phyloP scores from a whole-genome alignment of 2,797 vertebrate species.

The Anabacerthia variegaticeps region DNA sequence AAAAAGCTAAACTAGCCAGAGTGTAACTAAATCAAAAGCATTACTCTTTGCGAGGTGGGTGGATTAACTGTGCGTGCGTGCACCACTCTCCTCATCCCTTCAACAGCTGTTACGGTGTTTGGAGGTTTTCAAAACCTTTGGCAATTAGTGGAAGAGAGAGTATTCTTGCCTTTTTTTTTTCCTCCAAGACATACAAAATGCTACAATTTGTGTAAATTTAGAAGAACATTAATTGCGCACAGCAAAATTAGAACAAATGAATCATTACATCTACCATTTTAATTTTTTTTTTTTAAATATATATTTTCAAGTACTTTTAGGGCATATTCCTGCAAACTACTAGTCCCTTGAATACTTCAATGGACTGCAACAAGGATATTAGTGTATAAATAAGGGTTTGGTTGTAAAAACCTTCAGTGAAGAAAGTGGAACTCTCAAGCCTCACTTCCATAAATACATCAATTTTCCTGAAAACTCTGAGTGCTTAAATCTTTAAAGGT shows the following conservation, averaged over 20 bases:
- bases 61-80: neutral
- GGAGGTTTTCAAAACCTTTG: neutral
- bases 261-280: accelerated
- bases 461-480: neutral
- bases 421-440: neutral
- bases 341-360: neutral
- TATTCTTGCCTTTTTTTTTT: neutral
- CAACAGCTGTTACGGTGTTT: neutral
- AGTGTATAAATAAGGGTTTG: neutral
- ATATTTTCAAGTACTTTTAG: neutral
- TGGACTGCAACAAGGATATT: neutral
- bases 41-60: neutral
- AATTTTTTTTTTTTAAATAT: neutral
- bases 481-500: neutral
- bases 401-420: neutral
- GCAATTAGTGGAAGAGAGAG: neutral
- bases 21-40: slow-evolving; percentile 22
- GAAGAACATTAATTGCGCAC: neutral
- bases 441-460: neutral
- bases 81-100: neutral
- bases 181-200: neutral
- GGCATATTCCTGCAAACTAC: neutral
- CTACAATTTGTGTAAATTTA: neutral
- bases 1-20: neutral
- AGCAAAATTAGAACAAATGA: neutral